These are phyloP conservation scores for Strigamia crassipes DNA, from an alignment of 2,888 invertebrate genomes.

Conservation along the genomic window DNA sequence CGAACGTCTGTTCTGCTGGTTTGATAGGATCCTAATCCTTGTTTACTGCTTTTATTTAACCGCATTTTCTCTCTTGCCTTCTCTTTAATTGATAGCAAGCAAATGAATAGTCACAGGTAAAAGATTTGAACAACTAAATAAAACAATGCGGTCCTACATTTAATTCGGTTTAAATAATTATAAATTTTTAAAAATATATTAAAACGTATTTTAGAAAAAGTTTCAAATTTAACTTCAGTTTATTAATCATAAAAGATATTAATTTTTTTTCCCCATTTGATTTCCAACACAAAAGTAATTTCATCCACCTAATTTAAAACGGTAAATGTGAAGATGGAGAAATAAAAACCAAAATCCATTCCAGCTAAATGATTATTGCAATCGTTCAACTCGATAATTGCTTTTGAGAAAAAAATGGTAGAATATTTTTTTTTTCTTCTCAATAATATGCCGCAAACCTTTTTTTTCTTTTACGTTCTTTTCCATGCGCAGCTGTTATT, in stretches of 20 bases:
- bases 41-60: constrained; percentile 27
- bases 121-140: not conserved
- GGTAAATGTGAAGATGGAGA: constrained; percentile 35
- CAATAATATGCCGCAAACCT: not conserved
- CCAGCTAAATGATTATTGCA: constrained; percentile 38
- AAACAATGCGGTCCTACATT: not conserved
- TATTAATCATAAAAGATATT: not conserved
- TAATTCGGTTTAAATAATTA: not conserved
- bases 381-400: constrained; percentile 26
- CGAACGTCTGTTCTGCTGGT: not conserved
- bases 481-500: constrained; percentile 2
- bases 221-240: not conserved
- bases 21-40: constrained; percentile 20
- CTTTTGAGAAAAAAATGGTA: not conserved
- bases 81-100: constrained; percentile 13
- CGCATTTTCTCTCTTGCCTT: not conserved
- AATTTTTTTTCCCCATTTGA: constrained; percentile 11
- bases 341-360: constrained; percentile 39
- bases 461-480: not conserved
- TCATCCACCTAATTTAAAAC: constrained; percentile 28
- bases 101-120: not conserved
- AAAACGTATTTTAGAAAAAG: not conserved
- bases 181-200: not conserved
- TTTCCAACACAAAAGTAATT: constrained; percentile 33
- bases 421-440: not conserved